Evolutionary conservation across 2,113 vertebrate species (phyloP).

Genomic region (Paradisaea rubra): DNA sequence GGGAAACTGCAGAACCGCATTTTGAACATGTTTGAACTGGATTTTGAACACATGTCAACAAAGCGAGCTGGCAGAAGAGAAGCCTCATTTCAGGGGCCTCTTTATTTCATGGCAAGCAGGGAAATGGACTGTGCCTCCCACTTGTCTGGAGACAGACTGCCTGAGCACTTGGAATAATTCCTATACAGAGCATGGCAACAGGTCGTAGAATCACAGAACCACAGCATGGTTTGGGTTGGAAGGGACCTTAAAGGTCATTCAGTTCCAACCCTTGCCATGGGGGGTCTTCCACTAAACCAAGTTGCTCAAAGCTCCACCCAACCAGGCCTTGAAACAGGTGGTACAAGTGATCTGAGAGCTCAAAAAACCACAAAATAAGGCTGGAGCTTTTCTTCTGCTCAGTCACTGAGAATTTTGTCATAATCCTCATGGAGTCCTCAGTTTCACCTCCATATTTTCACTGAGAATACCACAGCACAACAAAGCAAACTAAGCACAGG

Average conservation of each 20-base stretch:
- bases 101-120: not conserved
- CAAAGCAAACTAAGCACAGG: not conserved
- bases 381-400: not conserved
- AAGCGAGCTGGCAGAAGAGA: not conserved
- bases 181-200: not conserved
- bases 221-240: not conserved
- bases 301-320: not conserved
- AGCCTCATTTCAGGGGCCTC: not conserved
- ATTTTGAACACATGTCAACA: not conserved
- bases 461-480: not conserved
- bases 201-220: not conserved
- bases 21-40: not conserved
- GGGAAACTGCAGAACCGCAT: not conserved
- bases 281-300: not conserved
- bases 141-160: not conserved
- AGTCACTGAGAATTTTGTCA: not conserved
- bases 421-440: not conserved
- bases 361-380: not conserved
- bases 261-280: not conserved
- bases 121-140: not conserved
- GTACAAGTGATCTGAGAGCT: not conserved
- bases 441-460: not conserved
- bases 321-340: not conserved
- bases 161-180: not conserved
- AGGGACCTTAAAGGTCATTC: not conserved